Conservation (phyloP, 2,113 vertebrate species). For the Vulpes ferrilata region DNA sequence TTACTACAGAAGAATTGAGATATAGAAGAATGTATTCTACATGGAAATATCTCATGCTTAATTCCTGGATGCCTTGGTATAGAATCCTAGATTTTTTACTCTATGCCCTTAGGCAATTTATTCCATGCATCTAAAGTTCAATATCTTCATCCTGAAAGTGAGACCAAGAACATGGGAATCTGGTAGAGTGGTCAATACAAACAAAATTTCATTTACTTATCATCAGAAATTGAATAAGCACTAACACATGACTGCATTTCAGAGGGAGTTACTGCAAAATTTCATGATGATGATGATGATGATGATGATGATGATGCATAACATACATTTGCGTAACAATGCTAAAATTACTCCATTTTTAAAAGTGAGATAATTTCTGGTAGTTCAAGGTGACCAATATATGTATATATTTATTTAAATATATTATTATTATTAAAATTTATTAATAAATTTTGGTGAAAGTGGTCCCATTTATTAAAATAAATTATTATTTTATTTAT, state of each 20-base stretch:
- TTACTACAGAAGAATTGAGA: neutral
- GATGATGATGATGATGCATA: neutral
- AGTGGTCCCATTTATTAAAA: too few species aligned
- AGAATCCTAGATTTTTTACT: neutral
- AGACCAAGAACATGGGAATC: neutral
- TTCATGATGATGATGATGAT: neutral
- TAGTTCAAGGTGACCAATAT: neutral
- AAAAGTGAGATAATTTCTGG: neutral
- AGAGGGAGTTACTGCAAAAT: neutral
- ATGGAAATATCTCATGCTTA: neutral
- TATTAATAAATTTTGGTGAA: too few species aligned
- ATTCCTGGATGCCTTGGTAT: neutral
- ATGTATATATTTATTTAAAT: too few species aligned
- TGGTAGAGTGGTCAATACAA: neutral
- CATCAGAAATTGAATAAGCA: neutral
- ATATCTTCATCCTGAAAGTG: neutral
- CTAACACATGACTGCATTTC: neutral
- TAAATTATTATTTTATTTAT: too few species aligned
- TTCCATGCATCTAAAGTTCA: neutral
- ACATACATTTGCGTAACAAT: neutral
- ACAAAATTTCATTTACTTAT: neutral
- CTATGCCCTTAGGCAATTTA: neutral
- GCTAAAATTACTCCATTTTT: neutral
- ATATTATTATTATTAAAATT: too few species aligned
- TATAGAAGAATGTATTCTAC: neutral